These are phyloP conservation scores for Branchellion lobata DNA, from an alignment of 2,888 invertebrate species.

Conservation along the genomic window DNA sequence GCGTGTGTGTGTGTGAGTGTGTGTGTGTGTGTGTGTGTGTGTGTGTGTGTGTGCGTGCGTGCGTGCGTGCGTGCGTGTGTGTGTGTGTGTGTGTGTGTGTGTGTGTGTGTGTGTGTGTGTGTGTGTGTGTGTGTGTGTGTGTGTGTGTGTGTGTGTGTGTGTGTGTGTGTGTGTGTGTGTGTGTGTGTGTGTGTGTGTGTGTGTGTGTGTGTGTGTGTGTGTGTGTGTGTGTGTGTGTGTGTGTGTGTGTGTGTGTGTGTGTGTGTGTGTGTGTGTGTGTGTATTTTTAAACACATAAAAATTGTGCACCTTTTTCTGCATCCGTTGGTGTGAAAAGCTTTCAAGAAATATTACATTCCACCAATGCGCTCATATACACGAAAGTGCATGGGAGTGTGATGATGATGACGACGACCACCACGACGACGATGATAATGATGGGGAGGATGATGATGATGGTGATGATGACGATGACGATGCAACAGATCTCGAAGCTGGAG, in stretches of 20 bases:
- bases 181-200: background rate
- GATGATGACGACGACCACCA: too few species aligned
- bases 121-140: background rate
- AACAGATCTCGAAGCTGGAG: too few species aligned
- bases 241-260: too few species aligned
- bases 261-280: too few species aligned
- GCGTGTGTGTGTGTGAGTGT: background rate
- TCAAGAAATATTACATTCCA: background rate
- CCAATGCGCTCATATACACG: too few species aligned
- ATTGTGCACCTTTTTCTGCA: too few species aligned
- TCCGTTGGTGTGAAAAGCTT: background rate
- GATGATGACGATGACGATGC: background rate
- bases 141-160: background rate
- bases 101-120: conserved; percentile 24
- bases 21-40: conserved; percentile 39
- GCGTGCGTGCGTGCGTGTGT: conserved; percentile 1
- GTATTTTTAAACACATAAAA: too few species aligned
- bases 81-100: conserved; percentile 12
- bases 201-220: conserved; percentile 4
- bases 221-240: too few species aligned
- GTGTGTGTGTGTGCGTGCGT: conserved; percentile 32
- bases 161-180: background rate
- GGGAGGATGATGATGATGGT: background rate
- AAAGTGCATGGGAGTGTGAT: too few species aligned
- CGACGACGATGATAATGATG: background rate